Evolutionary conservation across 2,113 vertebrate species (phyloP).

Genomic region (Calidris pygmaea): DNA sequence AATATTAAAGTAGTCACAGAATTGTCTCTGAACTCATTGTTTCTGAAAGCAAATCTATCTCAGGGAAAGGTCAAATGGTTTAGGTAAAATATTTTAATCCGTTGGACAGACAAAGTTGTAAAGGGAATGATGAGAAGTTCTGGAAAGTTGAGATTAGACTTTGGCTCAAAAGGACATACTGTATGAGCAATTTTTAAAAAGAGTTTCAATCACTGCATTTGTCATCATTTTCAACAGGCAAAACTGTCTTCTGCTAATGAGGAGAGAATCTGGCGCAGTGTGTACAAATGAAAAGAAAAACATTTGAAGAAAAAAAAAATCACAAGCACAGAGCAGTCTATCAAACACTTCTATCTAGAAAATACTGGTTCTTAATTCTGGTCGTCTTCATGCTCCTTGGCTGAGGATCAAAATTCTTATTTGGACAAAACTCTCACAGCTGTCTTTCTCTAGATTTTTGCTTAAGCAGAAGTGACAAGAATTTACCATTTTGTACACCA

Average conservation of each 20-base stretch:
- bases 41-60: conserved; percentile 44
- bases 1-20: neutral
- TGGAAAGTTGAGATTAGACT: neutral
- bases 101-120: neutral
- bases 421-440: conserved; percentile 60
- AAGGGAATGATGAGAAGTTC: neutral
- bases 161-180: neutral
- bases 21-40: neutral
- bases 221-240: neutral
- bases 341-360: conserved; percentile 43
- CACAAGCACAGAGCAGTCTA: neutral
- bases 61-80: conserved; percentile 17
- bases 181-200: neutral
- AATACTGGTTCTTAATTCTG: conserved; percentile 56
- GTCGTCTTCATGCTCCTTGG: conserved; percentile 57
- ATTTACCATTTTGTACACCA: conserved; percentile 45
- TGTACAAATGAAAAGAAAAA: conserved; percentile 12
- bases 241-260: neutral
- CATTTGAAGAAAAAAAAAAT: neutral
- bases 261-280: neutral
- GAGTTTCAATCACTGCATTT: neutral
- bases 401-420: conserved; percentile 57
- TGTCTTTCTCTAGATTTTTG: conserved; percentile 58
- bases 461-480: conserved; percentile 45
- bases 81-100: neutral